A percentile compares a stretch with the other conserved stretches of the same genome.
These are phyloP conservation scores for Rhadina sibilatrix DNA, from an alignment of 2,113 vertebrate genomes.

Conservation along the genomic window DNA sequence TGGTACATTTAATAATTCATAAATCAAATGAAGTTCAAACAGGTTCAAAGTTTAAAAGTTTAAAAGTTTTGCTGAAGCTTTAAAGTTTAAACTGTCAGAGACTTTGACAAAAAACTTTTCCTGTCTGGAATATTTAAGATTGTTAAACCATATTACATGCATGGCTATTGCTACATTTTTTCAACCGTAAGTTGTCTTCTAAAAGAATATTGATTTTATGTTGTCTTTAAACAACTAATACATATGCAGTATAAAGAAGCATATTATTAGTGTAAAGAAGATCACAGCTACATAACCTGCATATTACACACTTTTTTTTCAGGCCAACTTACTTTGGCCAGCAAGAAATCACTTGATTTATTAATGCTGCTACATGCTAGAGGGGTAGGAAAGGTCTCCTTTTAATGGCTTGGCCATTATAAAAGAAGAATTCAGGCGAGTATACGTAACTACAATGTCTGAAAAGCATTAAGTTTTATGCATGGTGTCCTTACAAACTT, in stretches of 20 bases:
- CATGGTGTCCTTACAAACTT: conserved; percentile 51
- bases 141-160: conserved; percentile 69
- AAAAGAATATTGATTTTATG: neutral
- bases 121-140: conserved; percentile 80
- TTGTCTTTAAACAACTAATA: neutral
- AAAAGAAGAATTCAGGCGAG: conserved; percentile 41
- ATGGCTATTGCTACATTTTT: conserved; percentile 45
- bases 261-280: neutral
- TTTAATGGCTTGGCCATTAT: conserved; percentile 65
- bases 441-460: neutral
- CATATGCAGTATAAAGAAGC: neutral
- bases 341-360: conserved; percentile 50
- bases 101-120: conserved; percentile 81
- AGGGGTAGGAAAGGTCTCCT: conserved; percentile 52
- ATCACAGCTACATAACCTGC: neutral
- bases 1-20: conserved; percentile 84
- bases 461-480: conserved; percentile 47
- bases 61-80: conserved; percentile 82
- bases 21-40: conserved; percentile 81
- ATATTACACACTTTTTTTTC: neutral
- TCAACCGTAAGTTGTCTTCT: conserved; percentile 28
- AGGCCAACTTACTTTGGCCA: neutral
- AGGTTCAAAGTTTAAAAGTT: conserved; percentile 87
- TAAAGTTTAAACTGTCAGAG: conserved; percentile 82
- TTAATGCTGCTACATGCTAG: neutral